Evolutionary conservation across 2,113 vertebrate species (phyloP).

Genomic region (Bos taurus): DNA sequence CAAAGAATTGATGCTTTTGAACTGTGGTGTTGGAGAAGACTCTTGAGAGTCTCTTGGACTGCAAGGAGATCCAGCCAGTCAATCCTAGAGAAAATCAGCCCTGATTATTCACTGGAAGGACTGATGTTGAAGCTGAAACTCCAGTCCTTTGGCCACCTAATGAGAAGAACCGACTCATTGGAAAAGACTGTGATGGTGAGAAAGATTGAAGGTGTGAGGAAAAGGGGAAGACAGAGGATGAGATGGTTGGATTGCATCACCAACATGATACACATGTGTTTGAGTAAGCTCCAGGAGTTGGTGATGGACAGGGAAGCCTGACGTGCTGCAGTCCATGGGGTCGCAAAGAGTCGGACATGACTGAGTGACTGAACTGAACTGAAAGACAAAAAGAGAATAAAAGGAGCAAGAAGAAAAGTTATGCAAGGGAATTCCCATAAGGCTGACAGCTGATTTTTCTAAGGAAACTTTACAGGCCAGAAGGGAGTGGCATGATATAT

Average conservation of each 20-base stretch:
- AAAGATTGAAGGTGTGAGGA: background rate
- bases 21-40: background rate
- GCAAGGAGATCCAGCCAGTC: background rate
- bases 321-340: background rate
- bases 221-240: background rate
- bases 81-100: background rate
- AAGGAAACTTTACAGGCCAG: background rate
- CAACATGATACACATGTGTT: background rate
- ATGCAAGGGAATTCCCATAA: background rate
- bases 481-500: background rate
- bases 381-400: background rate
- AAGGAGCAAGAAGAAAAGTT: background rate
- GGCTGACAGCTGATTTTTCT: background rate
- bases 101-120: background rate
- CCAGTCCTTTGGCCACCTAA: background rate
- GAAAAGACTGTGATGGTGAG: background rate
- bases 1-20: background rate
- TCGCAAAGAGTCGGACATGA: background rate
- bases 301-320: background rate
- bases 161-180: background rate
- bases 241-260: background rate
- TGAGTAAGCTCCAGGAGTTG: background rate
- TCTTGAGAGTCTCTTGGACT: too few species aligned
- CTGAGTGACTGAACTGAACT: background rate
- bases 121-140: background rate